Evolutionary conservation across 2,888 invertebrate genomes (phyloP).

Genomic region (Crematogaster levior): DNA sequence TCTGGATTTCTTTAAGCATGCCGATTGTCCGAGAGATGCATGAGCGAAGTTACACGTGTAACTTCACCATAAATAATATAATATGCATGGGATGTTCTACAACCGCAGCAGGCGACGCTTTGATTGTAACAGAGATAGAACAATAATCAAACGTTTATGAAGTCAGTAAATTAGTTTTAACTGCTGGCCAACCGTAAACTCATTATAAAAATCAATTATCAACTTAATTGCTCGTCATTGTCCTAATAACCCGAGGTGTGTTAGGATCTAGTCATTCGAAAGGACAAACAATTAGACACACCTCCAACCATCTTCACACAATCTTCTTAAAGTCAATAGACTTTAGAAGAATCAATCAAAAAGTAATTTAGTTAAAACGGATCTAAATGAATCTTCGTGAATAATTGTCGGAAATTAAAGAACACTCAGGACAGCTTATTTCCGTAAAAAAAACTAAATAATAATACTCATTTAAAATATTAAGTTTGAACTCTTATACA

Average conservation of each 20-base stretch:
- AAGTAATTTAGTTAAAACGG: background rate
- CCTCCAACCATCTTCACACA: background rate
- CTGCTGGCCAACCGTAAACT: constrained; percentile 57
- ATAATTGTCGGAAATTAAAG: background rate
- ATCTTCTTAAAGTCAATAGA: background rate
- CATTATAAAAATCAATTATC: constrained; percentile 17
- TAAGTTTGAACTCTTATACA: background rate
- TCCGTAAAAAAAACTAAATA: background rate
- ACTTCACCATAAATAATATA: background rate
- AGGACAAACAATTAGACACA: constrained; percentile 12
- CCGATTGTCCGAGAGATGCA: background rate
- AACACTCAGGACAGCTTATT: background rate
- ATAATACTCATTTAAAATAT: background rate
- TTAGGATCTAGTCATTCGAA: background rate
- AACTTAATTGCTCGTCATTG: constrained; percentile 11
- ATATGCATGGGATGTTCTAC: background rate
- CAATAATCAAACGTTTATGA: background rate
- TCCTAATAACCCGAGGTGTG: background rate
- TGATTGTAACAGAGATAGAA: constrained; percentile 45
- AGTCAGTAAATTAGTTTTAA: constrained; percentile 61
- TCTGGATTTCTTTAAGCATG: background rate
- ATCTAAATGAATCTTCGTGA: background rate
- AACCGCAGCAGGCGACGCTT: background rate
- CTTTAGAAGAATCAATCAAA: background rate
- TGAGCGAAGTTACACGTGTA: background rate